These are phyloP conservation scores for Damaliscus lunatus DNA, from an alignment of 2,113 vertebrate species.

Conservation along the genomic window DNA sequence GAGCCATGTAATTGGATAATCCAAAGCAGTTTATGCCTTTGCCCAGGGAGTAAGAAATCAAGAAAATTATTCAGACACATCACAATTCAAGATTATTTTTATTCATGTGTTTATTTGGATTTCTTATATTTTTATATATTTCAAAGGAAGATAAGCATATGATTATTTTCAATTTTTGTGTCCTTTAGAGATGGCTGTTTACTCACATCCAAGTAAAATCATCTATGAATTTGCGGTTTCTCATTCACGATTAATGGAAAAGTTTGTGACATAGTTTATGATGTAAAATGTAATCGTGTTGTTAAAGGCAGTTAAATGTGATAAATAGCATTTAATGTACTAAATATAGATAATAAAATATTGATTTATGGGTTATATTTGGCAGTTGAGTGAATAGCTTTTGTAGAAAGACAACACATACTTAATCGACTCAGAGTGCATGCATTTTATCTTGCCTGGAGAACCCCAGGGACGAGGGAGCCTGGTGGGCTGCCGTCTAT, in stretches of 20 bases:
- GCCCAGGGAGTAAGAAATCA: not conserved
- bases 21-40: not conserved
- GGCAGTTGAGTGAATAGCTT: not conserved
- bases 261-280: not conserved
- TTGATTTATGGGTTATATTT: not conserved
- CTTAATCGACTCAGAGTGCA: not conserved
- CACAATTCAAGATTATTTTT: conserved; percentile 13
- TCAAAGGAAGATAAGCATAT: not conserved
- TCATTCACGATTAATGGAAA: not conserved
- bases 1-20: not conserved
- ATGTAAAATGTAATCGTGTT: not conserved
- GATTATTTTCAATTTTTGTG: not conserved
- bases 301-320: not conserved
- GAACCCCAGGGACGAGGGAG: too few species aligned
- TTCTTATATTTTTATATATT: not conserved
- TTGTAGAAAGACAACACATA: not conserved
- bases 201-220: not conserved
- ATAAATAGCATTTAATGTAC: not conserved
- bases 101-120: not conserved
- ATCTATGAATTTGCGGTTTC: not conserved
- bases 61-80: not conserved
- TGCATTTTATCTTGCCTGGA: not conserved
- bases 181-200: not conserved
- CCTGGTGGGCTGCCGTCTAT: too few species aligned
- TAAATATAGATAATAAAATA: not conserved